Evolutionary conservation across 2,113 vertebrate species (phyloP).

Genomic region (Equus quagga): DNA sequence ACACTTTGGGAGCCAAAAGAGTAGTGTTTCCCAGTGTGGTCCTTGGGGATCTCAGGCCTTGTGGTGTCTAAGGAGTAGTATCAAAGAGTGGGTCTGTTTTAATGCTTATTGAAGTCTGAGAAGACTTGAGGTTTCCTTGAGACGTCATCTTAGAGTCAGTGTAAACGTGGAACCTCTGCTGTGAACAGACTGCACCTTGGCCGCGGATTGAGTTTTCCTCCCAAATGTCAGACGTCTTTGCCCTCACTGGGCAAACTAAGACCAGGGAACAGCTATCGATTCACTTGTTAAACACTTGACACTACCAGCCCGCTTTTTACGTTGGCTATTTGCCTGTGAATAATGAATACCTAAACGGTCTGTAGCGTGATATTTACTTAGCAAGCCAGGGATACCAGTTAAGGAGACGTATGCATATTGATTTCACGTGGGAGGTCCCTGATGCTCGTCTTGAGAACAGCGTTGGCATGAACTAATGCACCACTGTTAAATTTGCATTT

Average conservation of each 20-base stretch:
- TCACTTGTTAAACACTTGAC: constrained; percentile 52
- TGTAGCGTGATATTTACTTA: constrained; percentile 72
- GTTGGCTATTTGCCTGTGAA: constrained; percentile 54
- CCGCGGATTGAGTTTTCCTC: constrained; percentile 53
- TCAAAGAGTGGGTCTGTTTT: not conserved
- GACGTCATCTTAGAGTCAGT: rapidly evolving
- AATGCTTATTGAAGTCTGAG: not conserved
- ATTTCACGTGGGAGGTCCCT: constrained; percentile 56
- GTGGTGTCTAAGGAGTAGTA: not conserved
- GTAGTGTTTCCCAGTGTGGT: not conserved
- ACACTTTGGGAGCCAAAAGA: not conserved
- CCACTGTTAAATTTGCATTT: constrained; percentile 55
- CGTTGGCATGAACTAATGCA: constrained; percentile 28
- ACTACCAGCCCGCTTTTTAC: constrained; percentile 66
- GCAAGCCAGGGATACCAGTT: constrained; percentile 63
- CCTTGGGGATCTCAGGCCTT: not conserved
- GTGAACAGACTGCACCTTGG: not conserved
- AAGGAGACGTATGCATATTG: constrained; percentile 70
- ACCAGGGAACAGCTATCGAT: constrained; percentile 36
- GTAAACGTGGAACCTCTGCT: not conserved
- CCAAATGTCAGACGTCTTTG: not conserved
- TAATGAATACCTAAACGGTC: constrained; percentile 66
- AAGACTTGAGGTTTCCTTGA: constrained; percentile 45
- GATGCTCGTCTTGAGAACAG: constrained; percentile 11
- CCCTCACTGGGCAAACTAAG: not conserved